These are phyloP conservation scores for Edolisoma coerulescens DNA, from an alignment of 2,113 vertebrate species.

Conservation along the genomic window DNA sequence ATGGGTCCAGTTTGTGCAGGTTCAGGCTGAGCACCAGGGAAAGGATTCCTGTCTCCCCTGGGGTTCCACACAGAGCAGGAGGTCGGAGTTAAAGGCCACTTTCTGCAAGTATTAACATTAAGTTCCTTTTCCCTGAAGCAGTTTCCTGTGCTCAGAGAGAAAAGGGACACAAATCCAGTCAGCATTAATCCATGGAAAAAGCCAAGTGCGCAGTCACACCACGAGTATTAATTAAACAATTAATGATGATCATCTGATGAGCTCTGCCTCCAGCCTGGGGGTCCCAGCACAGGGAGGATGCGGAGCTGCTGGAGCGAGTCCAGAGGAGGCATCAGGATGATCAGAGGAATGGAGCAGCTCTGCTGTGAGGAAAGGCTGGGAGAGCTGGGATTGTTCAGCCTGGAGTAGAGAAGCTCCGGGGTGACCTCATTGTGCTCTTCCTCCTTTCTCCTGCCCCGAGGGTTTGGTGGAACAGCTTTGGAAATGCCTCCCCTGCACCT, in stretches of 20 bases:
- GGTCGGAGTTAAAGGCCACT: background rate
- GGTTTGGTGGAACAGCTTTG: background rate
- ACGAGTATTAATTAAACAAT: background rate
- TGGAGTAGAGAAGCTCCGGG: background rate
- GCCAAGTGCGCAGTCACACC: background rate
- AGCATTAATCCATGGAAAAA: background rate
- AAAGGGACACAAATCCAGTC: background rate
- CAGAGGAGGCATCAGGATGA: background rate
- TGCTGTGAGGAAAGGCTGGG: background rate
- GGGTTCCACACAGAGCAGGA: background rate
- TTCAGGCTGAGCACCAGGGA: background rate
- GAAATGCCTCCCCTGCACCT: background rate
- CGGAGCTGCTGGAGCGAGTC: background rate
- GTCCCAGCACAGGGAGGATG: background rate
- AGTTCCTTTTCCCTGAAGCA: background rate
- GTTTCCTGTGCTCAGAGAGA: background rate
- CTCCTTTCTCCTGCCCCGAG: background rate
- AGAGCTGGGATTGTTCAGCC: background rate
- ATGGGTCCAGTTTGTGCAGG: background rate
- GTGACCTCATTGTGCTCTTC: background rate
- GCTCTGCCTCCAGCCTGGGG: background rate
- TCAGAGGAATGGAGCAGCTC: background rate
- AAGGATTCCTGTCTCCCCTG: background rate
- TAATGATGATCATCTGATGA: background rate
- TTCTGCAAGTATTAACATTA: conserved; percentile 10